A percentile compares a stretch with the other conserved stretches of the same genome.
phyloP scores from a whole-genome alignment of 2,888 invertebrate species.

The Tipula lateralis region DNA sequence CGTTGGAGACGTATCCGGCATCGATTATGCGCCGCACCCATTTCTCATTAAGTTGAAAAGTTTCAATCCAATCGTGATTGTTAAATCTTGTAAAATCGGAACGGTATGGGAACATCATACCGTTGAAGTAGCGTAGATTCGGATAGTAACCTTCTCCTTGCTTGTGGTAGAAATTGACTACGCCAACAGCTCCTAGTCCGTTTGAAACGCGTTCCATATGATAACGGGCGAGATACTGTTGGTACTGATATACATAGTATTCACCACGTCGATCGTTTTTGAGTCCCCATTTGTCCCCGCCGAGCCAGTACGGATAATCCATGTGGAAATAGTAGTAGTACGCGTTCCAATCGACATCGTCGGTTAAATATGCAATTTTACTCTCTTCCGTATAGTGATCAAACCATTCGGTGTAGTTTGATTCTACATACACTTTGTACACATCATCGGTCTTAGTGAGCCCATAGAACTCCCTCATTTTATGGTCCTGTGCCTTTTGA shows the following conservation, averaged over 20 bases:
- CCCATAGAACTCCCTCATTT: slow-evolving; percentile 56
- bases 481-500: slow-evolving; percentile 49
- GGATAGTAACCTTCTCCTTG: slow-evolving; percentile 60
- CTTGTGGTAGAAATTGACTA: slow-evolving; percentile 55
- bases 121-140: slow-evolving; percentile 59
- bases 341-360: slow-evolving; percentile 70
- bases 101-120: slow-evolving; percentile 62
- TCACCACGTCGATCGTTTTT: slow-evolving; percentile 59
- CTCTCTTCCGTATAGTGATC: slow-evolving; percentile 57
- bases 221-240: slow-evolving; percentile 65
- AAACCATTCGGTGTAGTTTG: slow-evolving; percentile 63
- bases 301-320: slow-evolving; percentile 67
- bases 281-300: slow-evolving; percentile 47
- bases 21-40: slow-evolving; percentile 60
- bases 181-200: slow-evolving; percentile 58
- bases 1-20: slow-evolving; percentile 50
- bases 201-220: slow-evolving; percentile 64
- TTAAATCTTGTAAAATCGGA: slow-evolving; percentile 45
- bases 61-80: slow-evolving; percentile 38
- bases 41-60: slow-evolving; percentile 53
- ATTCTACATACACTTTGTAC: slow-evolving; percentile 57
- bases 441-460: slow-evolving; percentile 50
- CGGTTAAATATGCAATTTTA: slow-evolving; percentile 64
- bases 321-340: slow-evolving; percentile 65
- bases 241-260: slow-evolving; percentile 60